Percentiles rank a stretch among this genome's conserved stretches.
Conservation (phyloP, 2,888 invertebrate genomes). For the Drosophila mayaguana region DNA sequence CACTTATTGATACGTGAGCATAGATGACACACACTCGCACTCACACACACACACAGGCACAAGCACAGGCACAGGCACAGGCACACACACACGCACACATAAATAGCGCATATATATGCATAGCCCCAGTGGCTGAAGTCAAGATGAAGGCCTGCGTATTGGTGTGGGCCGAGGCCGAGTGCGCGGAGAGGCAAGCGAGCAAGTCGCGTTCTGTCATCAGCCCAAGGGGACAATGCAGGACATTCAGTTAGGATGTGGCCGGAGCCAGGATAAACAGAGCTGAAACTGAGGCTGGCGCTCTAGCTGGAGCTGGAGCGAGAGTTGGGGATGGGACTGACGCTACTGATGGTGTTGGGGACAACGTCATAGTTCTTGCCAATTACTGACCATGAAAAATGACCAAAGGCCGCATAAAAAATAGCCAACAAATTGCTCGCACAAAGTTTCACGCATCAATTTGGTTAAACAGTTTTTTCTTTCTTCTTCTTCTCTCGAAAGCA, state of each 20-base stretch:
- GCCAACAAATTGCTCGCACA: slow-evolving; percentile 37
- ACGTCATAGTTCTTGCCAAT: slow-evolving; percentile 50
- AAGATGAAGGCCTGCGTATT: slow-evolving; percentile 44
- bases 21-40: slow-evolving; percentile 67
- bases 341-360: slow-evolving; percentile 1
- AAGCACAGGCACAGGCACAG: slow-evolving; percentile 2
- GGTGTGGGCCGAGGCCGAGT: slow-evolving; percentile 19
- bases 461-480: slow-evolving; percentile 39
- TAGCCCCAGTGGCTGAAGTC: slow-evolving; percentile 31
- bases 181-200: slow-evolving; percentile 17
- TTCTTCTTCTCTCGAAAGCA: no score
- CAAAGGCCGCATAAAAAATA: slow-evolving; percentile 55
- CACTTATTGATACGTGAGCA: slow-evolving; percentile 80
- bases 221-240: slow-evolving; percentile 60
- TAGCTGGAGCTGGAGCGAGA: not conserved
- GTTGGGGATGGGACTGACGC: not conserved
- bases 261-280: slow-evolving; percentile 13
- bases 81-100: slow-evolving; percentile 38
- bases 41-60: slow-evolving; percentile 50
- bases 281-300: not conserved
- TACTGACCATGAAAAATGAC: slow-evolving; percentile 67
- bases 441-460: slow-evolving; percentile 60
- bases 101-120: slow-evolving; percentile 74
- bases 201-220: slow-evolving; percentile 59
- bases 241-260: slow-evolving; percentile 23